Base-by-base conservation (phyloP, 2,113 vertebrate genomes). In the Cololabis saira region DNA sequence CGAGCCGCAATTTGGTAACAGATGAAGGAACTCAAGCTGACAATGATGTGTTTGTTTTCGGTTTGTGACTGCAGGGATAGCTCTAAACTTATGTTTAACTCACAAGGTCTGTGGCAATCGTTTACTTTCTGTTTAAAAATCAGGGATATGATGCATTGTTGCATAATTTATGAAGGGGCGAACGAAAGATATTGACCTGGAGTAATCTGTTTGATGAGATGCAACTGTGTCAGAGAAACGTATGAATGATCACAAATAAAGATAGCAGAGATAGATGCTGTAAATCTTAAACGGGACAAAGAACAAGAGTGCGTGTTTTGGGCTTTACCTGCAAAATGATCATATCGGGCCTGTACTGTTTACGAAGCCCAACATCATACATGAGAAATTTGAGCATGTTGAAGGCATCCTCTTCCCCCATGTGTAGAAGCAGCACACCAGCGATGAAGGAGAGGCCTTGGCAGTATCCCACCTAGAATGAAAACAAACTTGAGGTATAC, bases 361-460 rank as follows among this genome's bases (percentile, higher is more conserved):
- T 96, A 9, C 97, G 96, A 59, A 99, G 95, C 53, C 97, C 95
- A 1, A 98, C 90, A 68, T 98, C 96, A 37, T 97, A 99, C 97
- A 99, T 99, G 17, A 99, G 95, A 90, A 98, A 99, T 67, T 96
- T 98, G 52, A 99, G 94, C 92, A 97, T 98, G 87, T 97, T 91
- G 73, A 99, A 99, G 75, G 98, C 96, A 68, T 98, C 96, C 55
- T 98, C 96, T 75, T 99, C 98, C 40, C 93, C 96, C 96, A 98
- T 96, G 85, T 99, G 98, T 44, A 99, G 90, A 77, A 99, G 95
- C 75, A 99, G 91, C 37, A 99, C 94, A 41, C 97, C 98, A 0
- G 97, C 97, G 69, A 99, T 96, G 75, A 99, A 99, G 88, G 96
- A 98, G 83, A 99, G 94, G 17, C 98, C 98, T 89, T 99, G 98